Conservation (phyloP, 2,113 vertebrate species). For the Furnarius figulus region DNA sequence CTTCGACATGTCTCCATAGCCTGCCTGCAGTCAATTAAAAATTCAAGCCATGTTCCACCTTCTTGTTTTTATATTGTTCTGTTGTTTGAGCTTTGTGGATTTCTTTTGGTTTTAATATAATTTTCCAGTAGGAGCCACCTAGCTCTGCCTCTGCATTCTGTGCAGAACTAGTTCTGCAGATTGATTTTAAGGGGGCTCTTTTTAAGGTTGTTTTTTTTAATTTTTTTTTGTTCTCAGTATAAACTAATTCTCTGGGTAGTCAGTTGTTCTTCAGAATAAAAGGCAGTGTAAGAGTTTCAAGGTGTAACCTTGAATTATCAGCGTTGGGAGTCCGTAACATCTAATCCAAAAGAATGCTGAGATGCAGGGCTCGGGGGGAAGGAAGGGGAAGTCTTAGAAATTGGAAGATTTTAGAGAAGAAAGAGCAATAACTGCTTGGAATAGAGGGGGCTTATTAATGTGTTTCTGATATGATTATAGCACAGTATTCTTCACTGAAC, state of each 20-base stretch:
- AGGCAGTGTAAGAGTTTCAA: constrained; percentile 12
- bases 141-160: background rate
- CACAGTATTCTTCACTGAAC: constrained; percentile 1
- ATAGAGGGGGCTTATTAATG: constrained; percentile 19
- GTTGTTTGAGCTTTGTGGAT: background rate
- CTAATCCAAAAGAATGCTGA: constrained; percentile 29
- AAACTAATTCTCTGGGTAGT: constrained; percentile 43
- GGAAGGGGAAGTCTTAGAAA: constrained; percentile 4
- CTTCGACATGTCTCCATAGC: background rate
- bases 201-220: background rate
- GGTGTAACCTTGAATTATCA: constrained; percentile 58
- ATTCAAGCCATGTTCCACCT: background rate
- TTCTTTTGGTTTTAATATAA: background rate
- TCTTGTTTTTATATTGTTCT: constrained; percentile 8
- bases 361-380: constrained; percentile 7
- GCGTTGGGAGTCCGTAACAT: constrained; percentile 23
- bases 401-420: constrained; percentile 34
- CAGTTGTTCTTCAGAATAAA: constrained; percentile 41
- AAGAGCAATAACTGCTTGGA: constrained; percentile 31
- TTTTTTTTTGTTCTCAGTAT: background rate
- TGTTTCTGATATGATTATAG: constrained; percentile 40
- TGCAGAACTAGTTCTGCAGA: constrained; percentile 9
- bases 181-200: background rate
- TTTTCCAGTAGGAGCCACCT: constrained; percentile 14
- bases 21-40: constrained; percentile 31